Conservation (phyloP, 2,888 invertebrate genomes). For the Peribatodes rhomboidaria region DNA sequence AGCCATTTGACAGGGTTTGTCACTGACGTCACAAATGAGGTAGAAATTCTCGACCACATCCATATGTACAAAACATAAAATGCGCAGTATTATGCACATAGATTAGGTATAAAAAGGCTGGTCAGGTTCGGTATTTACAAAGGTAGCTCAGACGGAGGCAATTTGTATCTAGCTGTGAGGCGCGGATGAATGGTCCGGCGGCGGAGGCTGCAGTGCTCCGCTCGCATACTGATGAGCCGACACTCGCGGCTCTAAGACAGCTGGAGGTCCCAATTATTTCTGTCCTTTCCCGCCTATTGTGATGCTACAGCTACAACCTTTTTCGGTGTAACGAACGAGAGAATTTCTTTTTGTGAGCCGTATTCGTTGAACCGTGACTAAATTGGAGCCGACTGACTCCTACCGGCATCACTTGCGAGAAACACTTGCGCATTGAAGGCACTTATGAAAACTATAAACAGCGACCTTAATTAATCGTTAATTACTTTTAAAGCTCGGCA, state of each 20-base stretch:
- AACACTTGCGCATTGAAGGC: conserved; percentile 45
- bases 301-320: conserved; percentile 50
- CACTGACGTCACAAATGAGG: conserved; percentile 52
- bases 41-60: conserved; percentile 70
- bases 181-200: conserved; percentile 67
- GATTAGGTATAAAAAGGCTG: conserved; percentile 55
- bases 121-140: conserved; percentile 64
- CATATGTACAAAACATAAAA: conserved; percentile 55
- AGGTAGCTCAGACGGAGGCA: conserved; percentile 66
- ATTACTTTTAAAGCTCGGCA: conserved; percentile 59
- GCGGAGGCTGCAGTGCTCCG: conserved; percentile 55
- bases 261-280: conserved; percentile 65
- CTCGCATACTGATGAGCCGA: conserved; percentile 73
- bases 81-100: conserved; percentile 45
- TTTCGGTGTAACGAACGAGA: conserved; percentile 51
- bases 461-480: conserved; percentile 58
- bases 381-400: conserved; percentile 38
- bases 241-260: conserved; percentile 54
- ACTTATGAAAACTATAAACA: conserved; percentile 48
- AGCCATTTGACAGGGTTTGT: conserved; percentile 42
- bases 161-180: conserved; percentile 76
- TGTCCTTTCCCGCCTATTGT: conserved; percentile 60
- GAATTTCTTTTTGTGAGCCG: conserved; percentile 45
- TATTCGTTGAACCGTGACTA: conserved; percentile 44
- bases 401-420: conserved; percentile 35